Conservation (phyloP, 2,888 invertebrate genomes). For the Clitarchus hookeri region DNA sequence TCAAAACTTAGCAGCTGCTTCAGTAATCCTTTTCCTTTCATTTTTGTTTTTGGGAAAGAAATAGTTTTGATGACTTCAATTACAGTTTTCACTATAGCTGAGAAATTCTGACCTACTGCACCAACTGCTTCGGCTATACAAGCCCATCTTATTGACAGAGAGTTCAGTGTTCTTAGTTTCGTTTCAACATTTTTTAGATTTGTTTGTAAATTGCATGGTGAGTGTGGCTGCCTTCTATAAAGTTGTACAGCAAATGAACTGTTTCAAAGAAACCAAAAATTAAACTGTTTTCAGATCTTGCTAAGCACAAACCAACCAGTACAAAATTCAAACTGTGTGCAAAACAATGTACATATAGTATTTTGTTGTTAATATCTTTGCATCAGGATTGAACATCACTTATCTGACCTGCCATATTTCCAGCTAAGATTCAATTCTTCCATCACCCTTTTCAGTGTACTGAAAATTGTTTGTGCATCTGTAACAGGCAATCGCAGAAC, state of each 20-base stretch:
- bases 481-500: background rate
- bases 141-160: conserved; percentile 10
- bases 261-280: background rate
- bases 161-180: background rate
- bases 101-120: background rate
- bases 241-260: conserved; percentile 19
- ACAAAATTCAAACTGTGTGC: conserved; percentile 15
- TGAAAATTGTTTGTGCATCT: conserved; percentile 19
- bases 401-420: conserved; percentile 21
- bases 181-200: background rate
- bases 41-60: background rate
- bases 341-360: conserved; percentile 10
- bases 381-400: conserved; percentile 8
- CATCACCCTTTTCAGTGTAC: background rate
- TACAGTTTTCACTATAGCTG: background rate
- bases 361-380: background rate
- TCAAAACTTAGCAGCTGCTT: background rate
- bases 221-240: conserved; percentile 17
- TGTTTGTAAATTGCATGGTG: conserved; percentile 5
- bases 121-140: conserved; percentile 6
- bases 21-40: background rate
- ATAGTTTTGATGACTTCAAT: background rate
- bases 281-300: background rate
- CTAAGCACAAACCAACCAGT: background rate
- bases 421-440: background rate